Evolutionary conservation across 2,113 vertebrate species (phyloP), one percentile per base, ranked within the genome.

Genomic region (Pristiophorus japonicus): DNA sequence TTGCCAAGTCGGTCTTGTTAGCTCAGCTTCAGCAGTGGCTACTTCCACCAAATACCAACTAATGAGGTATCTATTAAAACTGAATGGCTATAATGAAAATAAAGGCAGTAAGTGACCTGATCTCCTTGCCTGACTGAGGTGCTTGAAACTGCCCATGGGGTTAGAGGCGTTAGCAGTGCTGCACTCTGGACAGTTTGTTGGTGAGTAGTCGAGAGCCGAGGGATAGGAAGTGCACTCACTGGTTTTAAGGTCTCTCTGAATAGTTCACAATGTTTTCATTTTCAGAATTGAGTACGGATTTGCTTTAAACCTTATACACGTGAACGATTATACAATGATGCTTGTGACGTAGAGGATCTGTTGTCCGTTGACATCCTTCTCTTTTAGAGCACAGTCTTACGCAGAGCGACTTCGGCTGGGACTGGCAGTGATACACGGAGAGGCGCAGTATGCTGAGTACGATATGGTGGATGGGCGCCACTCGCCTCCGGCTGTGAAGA

Each of bases 401-500:
- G 99, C 99, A 0, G 99, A 99, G 96, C 97, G 99, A 0, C 97
- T 99, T 93, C 98, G 99, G 18, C 97, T 99, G 96, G 99, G 99
- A 3, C 97, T 99, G 93, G 99, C 99, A 0, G 99, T 99, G 95
- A 99, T 99, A 97, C 99, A 99, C 0, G 99, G 99, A 0, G 99
- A 99, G 96, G 98, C 99, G 3, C 99, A 99, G 97, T 99, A 98
- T 42, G 97, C 99, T 0, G 99, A 99, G 97, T 98, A 98, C 0
- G 99, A 99, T 97, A 99, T 99, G 99, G 99, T 98, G 0, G 99
- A 99, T 0, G 99, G 99, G 0, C 97, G 99, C 0, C 99, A 99
- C 96, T 99, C 99, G 30, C 99, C 99, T 1, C 99, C 99, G 0
- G 98, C 98, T 96, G 98, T 99, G 94, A 99, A 98, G 97, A 99